phyloP scores from a whole-genome alignment of 2,888 invertebrate species.

The Scaptomyza polygonia region DNA sequence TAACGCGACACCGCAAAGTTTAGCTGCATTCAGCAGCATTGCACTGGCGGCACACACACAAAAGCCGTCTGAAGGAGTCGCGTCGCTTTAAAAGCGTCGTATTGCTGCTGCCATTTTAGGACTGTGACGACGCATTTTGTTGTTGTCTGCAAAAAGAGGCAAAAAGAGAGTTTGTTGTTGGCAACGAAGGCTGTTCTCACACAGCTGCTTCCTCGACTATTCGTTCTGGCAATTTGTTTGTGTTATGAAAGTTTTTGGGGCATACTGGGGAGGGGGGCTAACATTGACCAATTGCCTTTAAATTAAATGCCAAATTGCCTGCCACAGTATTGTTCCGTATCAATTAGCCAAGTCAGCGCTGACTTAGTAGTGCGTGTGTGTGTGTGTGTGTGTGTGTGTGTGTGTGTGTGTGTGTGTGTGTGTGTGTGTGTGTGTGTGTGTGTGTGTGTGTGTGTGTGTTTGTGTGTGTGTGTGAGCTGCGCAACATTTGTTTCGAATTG shows the following conservation, averaged over 20 bases:
- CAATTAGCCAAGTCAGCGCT: slow-evolving; percentile 28
- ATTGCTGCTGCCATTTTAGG: slow-evolving; percentile 61
- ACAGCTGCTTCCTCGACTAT: too few relatives aligned
- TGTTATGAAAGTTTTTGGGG: slow-evolving; percentile 19
- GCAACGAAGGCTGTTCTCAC: too few relatives aligned
- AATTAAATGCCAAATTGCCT: slow-evolving; percentile 38
- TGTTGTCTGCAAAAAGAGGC: slow-evolving; percentile 46
- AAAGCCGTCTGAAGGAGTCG: background rate
- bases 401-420: too few relatives aligned
- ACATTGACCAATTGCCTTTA: slow-evolving; percentile 31
- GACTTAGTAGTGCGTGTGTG: background rate
- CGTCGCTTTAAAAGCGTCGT: slow-evolving; percentile 17
- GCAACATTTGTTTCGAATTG: too few relatives aligned
- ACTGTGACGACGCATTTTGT: slow-evolving; percentile 49
- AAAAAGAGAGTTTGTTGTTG: too few relatives aligned
- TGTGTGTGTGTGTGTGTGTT: too few relatives aligned
- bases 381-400: slow-evolving; percentile 1
- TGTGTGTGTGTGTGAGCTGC: too few relatives aligned
- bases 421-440: too few relatives aligned
- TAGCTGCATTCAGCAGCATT: slow-evolving; percentile 13
- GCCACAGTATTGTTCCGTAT: background rate
- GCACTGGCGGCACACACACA: slow-evolving; percentile 2
- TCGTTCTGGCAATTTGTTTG: background rate
- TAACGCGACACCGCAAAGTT: slow-evolving; percentile 55
- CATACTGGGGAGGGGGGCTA: background rate